Conservation (phyloP, 2,888 invertebrate species). For the Eilema sororculum region DNA sequence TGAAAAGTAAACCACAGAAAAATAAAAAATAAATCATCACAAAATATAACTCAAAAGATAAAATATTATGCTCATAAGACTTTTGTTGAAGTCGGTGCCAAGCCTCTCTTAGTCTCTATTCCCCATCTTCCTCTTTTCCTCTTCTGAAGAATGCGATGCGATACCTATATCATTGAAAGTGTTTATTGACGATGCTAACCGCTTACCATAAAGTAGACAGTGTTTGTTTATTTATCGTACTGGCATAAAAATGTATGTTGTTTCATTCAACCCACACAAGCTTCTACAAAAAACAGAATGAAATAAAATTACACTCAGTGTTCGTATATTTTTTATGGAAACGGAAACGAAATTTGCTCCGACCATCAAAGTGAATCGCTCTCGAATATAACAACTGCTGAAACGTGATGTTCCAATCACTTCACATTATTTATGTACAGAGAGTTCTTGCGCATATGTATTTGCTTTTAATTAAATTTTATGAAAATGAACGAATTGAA, state of each 20-base stretch:
- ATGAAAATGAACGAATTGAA: not conserved
- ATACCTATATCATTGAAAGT: not conserved
- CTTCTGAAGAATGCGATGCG: not conserved
- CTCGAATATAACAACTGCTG: constrained; percentile 38
- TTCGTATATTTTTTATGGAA: constrained; percentile 31
- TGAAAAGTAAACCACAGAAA: too few relatives aligned
- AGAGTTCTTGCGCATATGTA: not conserved
- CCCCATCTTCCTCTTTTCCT: not conserved
- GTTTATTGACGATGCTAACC: not conserved
- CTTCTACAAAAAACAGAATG: not conserved
- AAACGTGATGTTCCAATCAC: constrained; percentile 38
- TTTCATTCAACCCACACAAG: not conserved
- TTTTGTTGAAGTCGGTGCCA: too few relatives aligned
- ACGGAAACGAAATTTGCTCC: constrained; percentile 37
- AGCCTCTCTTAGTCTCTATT: not conserved
- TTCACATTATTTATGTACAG: constrained; percentile 13
- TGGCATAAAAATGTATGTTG: not conserved
- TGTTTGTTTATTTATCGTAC: not conserved
- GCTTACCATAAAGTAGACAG: not conserved
- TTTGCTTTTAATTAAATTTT: not conserved
- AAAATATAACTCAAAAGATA: too few relatives aligned
- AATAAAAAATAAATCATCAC: too few relatives aligned
- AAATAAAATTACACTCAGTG: not conserved
- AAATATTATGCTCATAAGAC: too few relatives aligned
- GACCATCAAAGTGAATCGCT: constrained; percentile 47